Conservation (phyloP, 2,888 invertebrate genomes). For the Siphlonurus alternatus region DNA sequence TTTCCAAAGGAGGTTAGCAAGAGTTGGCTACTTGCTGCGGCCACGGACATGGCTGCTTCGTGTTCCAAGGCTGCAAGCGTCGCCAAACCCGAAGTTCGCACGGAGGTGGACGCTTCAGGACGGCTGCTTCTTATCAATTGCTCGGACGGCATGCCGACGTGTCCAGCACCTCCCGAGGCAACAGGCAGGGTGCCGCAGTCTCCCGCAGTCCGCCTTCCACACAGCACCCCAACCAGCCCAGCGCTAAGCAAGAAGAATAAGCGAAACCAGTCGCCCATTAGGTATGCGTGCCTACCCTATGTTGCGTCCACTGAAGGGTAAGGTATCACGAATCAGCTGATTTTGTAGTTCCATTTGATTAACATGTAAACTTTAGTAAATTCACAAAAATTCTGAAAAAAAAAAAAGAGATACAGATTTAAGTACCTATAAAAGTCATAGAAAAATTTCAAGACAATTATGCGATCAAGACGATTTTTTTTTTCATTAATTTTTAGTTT, state of each 20-base stretch:
- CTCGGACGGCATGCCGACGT: not conserved
- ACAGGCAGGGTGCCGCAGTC: constrained; percentile 20
- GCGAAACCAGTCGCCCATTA: constrained; percentile 61
- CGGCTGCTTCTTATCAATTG: not conserved
- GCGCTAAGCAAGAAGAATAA: constrained; percentile 53
- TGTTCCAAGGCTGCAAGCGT: not conserved
- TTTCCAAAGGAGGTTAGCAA: constrained; percentile 26
- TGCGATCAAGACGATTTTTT: too few relatives aligned
- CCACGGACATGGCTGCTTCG: not conserved
- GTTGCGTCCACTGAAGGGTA: not conserved
- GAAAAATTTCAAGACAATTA: too few relatives aligned
- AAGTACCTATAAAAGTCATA: too few relatives aligned
- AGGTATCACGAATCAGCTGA: too few relatives aligned
- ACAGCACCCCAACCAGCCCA: constrained; percentile 61
- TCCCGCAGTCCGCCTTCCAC: constrained; percentile 36
- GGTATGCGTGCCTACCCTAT: constrained; percentile 27
- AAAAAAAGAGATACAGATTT: too few relatives aligned
- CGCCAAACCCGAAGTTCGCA: not conserved
- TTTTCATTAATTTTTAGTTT: too few relatives aligned
- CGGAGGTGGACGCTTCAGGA: not conserved
- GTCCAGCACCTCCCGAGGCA: not conserved
- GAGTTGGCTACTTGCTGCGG: not conserved
- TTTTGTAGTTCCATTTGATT: too few relatives aligned
- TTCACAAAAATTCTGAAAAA: too few relatives aligned
- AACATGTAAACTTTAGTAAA: too few relatives aligned